Evolutionary conservation across 2,113 vertebrate genomes (phyloP), one percentile per base, ranked within the genome.

Genomic region (Climacteris rufus): DNA sequence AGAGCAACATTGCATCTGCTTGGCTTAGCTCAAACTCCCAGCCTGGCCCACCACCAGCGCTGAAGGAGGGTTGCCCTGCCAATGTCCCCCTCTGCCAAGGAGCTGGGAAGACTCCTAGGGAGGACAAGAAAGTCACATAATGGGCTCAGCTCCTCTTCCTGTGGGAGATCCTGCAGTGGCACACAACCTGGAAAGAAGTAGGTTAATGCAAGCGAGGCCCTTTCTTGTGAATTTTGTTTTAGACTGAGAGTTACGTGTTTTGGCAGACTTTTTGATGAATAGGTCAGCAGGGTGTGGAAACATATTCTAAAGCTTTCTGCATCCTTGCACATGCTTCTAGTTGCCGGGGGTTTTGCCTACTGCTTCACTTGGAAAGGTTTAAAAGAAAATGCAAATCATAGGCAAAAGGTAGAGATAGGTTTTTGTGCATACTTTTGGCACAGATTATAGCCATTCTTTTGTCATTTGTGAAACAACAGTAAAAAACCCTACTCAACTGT

Each of bases 211-310:
- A 82, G 45, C 0, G 2, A 85, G 59, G 86, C 65, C 84, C 42
- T 57, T 94, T 96, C 76, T 93, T 72, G 83, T 87, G 87, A 80
- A 82, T 94, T 89, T 78, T 92, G 56, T 82, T 81, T 78, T 75
- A 90, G 89, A 81, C 37, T 3, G 2, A 71, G 83, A 79, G 30
- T 93, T 95, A 91, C 3, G 13, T 91, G 64, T 64, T 77, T 91
- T 93, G 89, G 89, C 94, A 87, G 59, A 84, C 90, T 86, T 95
- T 93, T 87, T 71, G 77, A 87, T 91, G 96, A 96, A 93, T 87
- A 93, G 94, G 86, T 95, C 96, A 96, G 94, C 93, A 97, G 97
- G 93, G 93, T 97, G 83, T 95, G 95, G 89, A 97, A 97, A 95
- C 60, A 75, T 82, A 75, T 94, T 94, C 80, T 93, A 93, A 96